Percentiles rank a stretch among this genome's conserved stretches.
Evolutionary conservation across 1,140 invertebrate species (phyloP).

Genomic region (Danaus plexippus): DNA sequence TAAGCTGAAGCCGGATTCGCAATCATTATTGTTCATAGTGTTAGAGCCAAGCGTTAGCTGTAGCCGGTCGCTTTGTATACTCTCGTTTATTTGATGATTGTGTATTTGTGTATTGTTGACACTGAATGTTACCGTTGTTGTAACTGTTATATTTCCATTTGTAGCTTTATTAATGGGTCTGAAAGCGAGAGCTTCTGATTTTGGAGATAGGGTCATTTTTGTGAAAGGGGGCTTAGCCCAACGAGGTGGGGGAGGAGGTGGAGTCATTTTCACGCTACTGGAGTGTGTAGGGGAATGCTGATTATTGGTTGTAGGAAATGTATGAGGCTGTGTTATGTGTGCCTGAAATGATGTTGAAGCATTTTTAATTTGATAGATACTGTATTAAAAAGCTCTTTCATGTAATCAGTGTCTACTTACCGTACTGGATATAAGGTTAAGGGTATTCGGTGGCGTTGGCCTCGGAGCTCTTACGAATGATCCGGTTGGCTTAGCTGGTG

Average conservation of each 20-base stretch:
- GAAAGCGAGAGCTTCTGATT: slow-evolving; percentile 70
- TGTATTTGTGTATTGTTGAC: slow-evolving; percentile 75
- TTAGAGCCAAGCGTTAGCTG: slow-evolving; percentile 70
- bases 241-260: slow-evolving; percentile 76
- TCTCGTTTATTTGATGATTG: slow-evolving; percentile 64
- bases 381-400: too few species aligned
- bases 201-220: slow-evolving; percentile 76
- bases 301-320: slow-evolving; percentile 56
- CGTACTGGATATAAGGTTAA: slow-evolving; percentile 78
- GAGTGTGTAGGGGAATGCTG: slow-evolving; percentile 57
- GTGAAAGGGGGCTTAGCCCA: slow-evolving; percentile 76
- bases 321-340: slow-evolving; percentile 70
- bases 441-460: slow-evolving; percentile 85
- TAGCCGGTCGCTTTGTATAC: slow-evolving; percentile 57
- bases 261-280: slow-evolving; percentile 56
- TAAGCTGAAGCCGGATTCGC: slow-evolving; percentile 43
- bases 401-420: slow-evolving; percentile 41
- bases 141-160: slow-evolving; percentile 80
- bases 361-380: slow-evolving; percentile 10
- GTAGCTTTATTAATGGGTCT: slow-evolving; percentile 66
- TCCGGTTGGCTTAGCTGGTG: slow-evolving; percentile 58
- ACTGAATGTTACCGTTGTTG: slow-evolving; percentile 86
- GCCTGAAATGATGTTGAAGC: slow-evolving; percentile 67
- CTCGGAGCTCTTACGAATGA: slow-evolving; percentile 75
- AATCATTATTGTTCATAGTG: slow-evolving; percentile 56